phyloP scores from a whole-genome alignment of 2,113 vertebrate species.

The Lepus timidus region DNA sequence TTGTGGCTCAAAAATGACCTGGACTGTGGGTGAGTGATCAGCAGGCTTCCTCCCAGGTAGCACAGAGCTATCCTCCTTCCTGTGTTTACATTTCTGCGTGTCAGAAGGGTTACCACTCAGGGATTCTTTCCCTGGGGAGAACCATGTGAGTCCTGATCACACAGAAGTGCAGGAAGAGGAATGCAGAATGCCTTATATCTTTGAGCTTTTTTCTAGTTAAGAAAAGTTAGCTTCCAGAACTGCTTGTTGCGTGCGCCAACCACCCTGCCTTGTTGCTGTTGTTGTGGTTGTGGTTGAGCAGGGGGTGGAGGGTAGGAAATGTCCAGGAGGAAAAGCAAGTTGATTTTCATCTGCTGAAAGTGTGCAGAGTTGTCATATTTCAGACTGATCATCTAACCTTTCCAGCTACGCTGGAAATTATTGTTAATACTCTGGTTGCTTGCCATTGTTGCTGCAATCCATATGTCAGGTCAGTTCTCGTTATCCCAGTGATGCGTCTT shows the following conservation, averaged over 20 bases:
- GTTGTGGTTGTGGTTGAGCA: too few species aligned
- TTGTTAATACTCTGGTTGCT: constrained; percentile 83
- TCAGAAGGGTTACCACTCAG: constrained; percentile 51
- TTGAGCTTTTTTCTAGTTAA: constrained; percentile 36
- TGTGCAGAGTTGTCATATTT: constrained; percentile 80
- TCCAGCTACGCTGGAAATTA: constrained; percentile 87
- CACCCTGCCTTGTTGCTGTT: background rate
- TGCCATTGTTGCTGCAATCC: constrained; percentile 86
- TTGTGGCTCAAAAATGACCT: background rate
- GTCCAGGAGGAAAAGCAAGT: constrained; percentile 79
- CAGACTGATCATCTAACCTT: constrained; percentile 75
- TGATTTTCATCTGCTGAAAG: constrained; percentile 81
- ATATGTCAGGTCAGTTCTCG: constrained; percentile 85
- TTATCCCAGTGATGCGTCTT: constrained; percentile 77
- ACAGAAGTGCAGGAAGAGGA: background rate
- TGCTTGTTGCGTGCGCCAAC: background rate
- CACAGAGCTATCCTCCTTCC: background rate
- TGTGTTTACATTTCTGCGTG: constrained; percentile 19
- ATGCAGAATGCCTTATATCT: background rate
- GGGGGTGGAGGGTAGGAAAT: background rate
- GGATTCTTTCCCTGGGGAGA: background rate
- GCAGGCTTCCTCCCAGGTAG: background rate
- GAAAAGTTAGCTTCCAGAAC: constrained; percentile 58
- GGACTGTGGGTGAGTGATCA: background rate
- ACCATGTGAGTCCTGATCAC: background rate